Evolutionary conservation across 2,113 vertebrate species (phyloP), one percentile per base, ranked within the genome.

Genomic region (Emydocephalus ijimae): DNA sequence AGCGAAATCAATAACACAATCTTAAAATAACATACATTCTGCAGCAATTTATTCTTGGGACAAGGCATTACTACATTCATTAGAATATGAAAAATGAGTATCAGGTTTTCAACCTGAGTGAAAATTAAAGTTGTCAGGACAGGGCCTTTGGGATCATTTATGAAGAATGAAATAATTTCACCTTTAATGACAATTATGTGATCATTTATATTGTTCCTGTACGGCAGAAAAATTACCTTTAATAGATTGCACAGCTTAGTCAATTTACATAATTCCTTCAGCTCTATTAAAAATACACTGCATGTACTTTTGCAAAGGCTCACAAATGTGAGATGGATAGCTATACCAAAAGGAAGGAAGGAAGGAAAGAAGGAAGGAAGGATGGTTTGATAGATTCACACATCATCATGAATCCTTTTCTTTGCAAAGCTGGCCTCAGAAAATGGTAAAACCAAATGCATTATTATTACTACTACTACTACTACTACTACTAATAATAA

Each of bases 251-350:
- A 94, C 94, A 93, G 93, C 93, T 95, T 96, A 97, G 93, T 93
- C 95, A 95, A 97, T 97, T 96, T 96, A 93, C 95, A 95, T 96
- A 97, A 96, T 95, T 96, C 94, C 94, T 94, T 94, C 94, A 94
- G 94, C 94, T 91, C 88, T 93, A 94, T 97, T 97, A 96, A 97
- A 96, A 97, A 96, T 95, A 95, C 94, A 94, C 94, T 96, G 96
- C 88, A 96, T 93, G 96, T 50, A 9, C 8, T 50, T 9, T 50
- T 95, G 94, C 15, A 34, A 34, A 81, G 34, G 8, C 2, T 81
- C 34, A 20, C 34, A 81, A 81, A 81, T 81, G 69, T 39, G 4
- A 39, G n/a, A 39, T 39, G 34, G 18, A 8, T 6, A 81, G n/a
- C 14, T 39, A 18, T 39, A 74, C n/a, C 7, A 29, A 29, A 64